Evolutionary conservation across 2,113 vertebrate genomes (phyloP).

Genomic region (Cyphomyrus plagiostoma): DNA sequence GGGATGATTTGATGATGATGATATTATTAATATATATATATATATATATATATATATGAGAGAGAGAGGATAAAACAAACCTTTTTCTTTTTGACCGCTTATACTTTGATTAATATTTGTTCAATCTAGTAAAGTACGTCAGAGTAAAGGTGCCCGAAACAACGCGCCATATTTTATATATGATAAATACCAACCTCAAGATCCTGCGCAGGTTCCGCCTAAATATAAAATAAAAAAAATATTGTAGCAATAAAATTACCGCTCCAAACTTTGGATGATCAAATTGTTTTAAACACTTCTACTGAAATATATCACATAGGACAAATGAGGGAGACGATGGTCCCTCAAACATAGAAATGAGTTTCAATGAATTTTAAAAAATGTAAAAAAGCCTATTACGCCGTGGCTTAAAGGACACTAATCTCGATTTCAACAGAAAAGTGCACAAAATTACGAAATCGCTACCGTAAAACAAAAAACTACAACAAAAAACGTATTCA

Average conservation of each 20-base stretch:
- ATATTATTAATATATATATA: too few relatives aligned
- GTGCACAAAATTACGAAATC: background rate
- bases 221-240: background rate
- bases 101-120: background rate
- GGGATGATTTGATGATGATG: too few relatives aligned
- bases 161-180: background rate
- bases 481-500: constrained; percentile 4
- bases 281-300: background rate
- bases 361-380: background rate
- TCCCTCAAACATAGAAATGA: background rate
- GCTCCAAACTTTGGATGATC: background rate
- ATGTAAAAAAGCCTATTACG: background rate
- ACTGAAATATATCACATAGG: background rate
- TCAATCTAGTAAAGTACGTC: background rate
- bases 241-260: background rate
- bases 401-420: background rate
- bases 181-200: background rate
- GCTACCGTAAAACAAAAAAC: background rate
- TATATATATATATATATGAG: too few relatives aligned
- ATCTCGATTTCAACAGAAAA: background rate
- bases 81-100: background rate
- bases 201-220: background rate
- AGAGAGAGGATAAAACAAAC: background rate
- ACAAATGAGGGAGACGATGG: background rate
- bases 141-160: background rate